Percentiles rank a stretch among this genome's conserved stretches.
These are phyloP conservation scores for Eucidaris tribuloides DNA, from an alignment of 35 echinoderm and acorn worm species.

Conservation along the genomic window DNA sequence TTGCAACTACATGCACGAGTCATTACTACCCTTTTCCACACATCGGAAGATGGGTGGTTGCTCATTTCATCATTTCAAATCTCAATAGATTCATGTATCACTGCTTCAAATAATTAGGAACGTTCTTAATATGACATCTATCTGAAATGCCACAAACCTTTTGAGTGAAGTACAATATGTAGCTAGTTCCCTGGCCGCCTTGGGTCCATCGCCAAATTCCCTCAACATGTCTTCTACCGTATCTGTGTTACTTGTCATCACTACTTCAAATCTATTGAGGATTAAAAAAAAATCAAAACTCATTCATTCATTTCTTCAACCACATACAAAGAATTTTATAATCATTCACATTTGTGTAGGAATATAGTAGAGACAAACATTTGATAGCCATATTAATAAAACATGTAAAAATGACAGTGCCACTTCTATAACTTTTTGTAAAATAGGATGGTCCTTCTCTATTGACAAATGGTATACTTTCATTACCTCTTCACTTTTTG, in stretches of 20 bases:
- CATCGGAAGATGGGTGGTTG: neutral
- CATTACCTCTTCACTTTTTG: too few relatives aligned
- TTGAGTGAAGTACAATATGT: conserved; percentile 50
- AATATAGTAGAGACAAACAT: neutral
- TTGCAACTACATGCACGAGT: neutral
- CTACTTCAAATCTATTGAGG: conserved; percentile 43
- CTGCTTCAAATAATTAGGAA: neutral
- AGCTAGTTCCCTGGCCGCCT: conserved; percentile 44
- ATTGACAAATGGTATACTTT: too few relatives aligned
- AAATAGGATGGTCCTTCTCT: too few relatives aligned
- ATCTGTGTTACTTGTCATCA: conserved; percentile 30
- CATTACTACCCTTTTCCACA: neutral
- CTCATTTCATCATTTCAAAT: neutral
- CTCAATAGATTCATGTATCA: neutral
- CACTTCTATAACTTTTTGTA: neutral
- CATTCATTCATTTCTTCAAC: neutral
- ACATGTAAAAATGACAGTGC: neutral
- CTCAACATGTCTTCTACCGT: conserved; percentile 47
- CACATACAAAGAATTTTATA: neutral
- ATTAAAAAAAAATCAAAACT: neutral
- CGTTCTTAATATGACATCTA: neutral
- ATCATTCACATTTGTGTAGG: neutral
- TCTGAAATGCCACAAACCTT: neutral
- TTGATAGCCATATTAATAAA: neutral
- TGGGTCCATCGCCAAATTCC: conserved; percentile 46